Evolutionary conservation across 1,140 invertebrate genomes (phyloP).

Genomic region (Pissodes strobi): DNA sequence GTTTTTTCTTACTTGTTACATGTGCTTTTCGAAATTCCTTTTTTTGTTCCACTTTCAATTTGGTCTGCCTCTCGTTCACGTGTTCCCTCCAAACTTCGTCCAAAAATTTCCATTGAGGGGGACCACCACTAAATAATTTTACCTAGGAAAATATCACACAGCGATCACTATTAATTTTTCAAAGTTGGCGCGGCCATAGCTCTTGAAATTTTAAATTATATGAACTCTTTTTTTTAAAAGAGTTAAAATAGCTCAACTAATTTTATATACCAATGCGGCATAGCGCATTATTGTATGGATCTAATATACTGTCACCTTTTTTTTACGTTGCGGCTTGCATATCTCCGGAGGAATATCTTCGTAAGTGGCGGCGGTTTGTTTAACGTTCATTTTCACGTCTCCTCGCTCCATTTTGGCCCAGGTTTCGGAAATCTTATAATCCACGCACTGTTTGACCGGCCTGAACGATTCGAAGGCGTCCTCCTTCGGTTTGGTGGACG

Average conservation of each 20-base stretch:
- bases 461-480: conserved; percentile 33
- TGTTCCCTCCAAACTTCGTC: conserved; percentile 43
- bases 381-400: conserved; percentile 40
- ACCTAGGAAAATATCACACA: too few relatives aligned
- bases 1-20: not conserved
- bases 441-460: conserved; percentile 34
- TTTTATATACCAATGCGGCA: too few relatives aligned
- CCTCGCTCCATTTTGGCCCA: conserved; percentile 41
- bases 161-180: too few relatives aligned
- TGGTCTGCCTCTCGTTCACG: conserved; percentile 23
- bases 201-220: too few relatives aligned
- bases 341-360: conserved; percentile 32
- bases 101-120: conserved; percentile 41
- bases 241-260: too few relatives aligned
- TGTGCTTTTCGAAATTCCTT: conserved; percentile 10
- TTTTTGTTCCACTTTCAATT: conserved; percentile 28
- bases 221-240: too few relatives aligned
- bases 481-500: conserved; percentile 13
- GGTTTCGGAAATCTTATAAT: conserved; percentile 49
- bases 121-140: conserved; percentile 33
- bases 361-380: conserved; percentile 42
- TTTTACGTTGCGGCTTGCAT: conserved; percentile 29
- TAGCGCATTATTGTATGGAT: too few relatives aligned
- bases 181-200: too few relatives aligned
- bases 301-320: conserved; percentile 29